These are phyloP conservation scores for Paedocypris sp. DNA, from an alignment of 2,113 vertebrate genomes.

Conservation along the genomic window DNA sequence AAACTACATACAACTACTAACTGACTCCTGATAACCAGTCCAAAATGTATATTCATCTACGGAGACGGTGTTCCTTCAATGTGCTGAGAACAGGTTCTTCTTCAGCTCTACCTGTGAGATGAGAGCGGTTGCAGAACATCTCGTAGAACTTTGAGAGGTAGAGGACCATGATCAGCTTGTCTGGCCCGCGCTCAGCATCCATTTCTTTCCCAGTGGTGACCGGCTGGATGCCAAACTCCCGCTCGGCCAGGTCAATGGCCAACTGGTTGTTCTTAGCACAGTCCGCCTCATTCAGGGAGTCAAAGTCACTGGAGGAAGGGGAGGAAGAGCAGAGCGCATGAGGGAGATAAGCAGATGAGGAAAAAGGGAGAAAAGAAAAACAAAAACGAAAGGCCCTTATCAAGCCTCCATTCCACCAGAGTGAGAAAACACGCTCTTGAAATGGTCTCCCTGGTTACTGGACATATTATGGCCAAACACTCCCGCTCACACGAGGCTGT, in stretches of 20 bases:
- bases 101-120: conserved; percentile 62
- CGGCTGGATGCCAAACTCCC: conserved; percentile 80
- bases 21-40: too few species aligned
- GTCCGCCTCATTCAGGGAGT: conserved; percentile 72
- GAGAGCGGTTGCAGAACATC: conserved; percentile 69
- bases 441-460: not conserved
- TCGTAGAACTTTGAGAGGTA: conserved; percentile 94
- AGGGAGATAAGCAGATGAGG: not conserved
- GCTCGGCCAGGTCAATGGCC: conserved; percentile 80
- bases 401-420: not conserved
- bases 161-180: conserved; percentile 90
- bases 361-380: not conserved
- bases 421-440: not conserved
- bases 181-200: conserved; percentile 63
- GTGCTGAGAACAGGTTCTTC: too few species aligned
- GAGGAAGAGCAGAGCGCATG: not conserved
- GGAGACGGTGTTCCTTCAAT: too few species aligned
- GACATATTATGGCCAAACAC: not conserved
- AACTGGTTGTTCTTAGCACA: conserved; percentile 79
- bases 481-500: not conserved
- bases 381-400: not conserved
- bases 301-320: conserved; percentile 60
- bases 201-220: conserved; percentile 81
- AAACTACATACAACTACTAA: not conserved
- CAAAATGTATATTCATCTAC: too few species aligned